Percentiles rank a stretch among this genome's conserved stretches.
phyloP scores from a whole-genome alignment of 92 coral and sea anemone genomes.

The Parazoanthus atlanticus region DNA sequence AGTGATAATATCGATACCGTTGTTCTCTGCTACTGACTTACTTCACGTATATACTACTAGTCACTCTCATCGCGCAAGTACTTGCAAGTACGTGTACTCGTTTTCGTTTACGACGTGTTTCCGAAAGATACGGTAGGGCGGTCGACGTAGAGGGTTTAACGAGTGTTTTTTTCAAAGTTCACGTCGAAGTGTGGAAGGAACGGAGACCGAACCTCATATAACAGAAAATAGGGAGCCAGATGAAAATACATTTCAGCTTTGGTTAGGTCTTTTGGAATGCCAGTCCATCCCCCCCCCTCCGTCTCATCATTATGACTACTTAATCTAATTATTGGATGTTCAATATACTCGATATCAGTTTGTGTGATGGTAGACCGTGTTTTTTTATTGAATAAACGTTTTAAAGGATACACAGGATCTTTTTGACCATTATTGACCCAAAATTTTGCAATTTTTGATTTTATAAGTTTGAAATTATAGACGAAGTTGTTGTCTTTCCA shows the following conservation, averaged over 20 bases:
- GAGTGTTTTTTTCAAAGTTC: not conserved
- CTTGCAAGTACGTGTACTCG: not conserved
- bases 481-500: too few relatives aligned
- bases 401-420: too few relatives aligned
- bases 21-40: not conserved
- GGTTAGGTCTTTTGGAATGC: not conserved
- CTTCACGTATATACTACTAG: not conserved
- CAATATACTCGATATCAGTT: too few relatives aligned
- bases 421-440: too few relatives aligned
- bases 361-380: too few relatives aligned
- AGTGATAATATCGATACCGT: not conserved
- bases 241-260: not conserved
- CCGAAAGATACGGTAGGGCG: not conserved
- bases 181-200: not conserved
- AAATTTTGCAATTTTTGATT: too few relatives aligned
- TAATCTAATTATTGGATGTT: too few relatives aligned
- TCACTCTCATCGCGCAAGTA: not conserved
- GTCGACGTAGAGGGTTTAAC: not conserved
- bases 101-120: not conserved
- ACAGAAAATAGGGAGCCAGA: not conserved
- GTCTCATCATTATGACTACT: too few relatives aligned
- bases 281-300: too few relatives aligned
- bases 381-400: too few relatives aligned
- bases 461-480: too few relatives aligned
- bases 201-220: too few relatives aligned